Evolutionary conservation across 2,113 vertebrate species (phyloP), one percentile per base, ranked within the genome.

Genomic region (Platysternon megacephalum): DNA sequence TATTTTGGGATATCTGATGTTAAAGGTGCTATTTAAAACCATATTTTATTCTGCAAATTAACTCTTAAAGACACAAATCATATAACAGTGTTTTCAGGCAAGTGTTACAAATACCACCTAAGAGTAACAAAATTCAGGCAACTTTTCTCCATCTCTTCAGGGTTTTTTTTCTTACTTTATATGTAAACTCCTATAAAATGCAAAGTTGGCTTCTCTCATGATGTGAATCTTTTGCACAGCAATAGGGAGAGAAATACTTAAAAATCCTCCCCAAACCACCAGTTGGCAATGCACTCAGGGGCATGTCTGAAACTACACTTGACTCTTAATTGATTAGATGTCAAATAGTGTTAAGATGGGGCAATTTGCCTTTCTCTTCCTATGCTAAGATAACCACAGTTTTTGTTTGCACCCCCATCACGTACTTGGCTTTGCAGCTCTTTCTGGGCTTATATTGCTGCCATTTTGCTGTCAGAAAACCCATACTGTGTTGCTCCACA

Each of bases 341-440:
- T 58, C 28, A 5, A 72, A 56, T 72, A 11, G 32, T 1, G 29
- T 42, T 2, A 6, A 3, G 12, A 83, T 65, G 85, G 78, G 72
- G 84, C 84, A 82, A 22, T 13, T 61, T 88, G 58, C 65, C 61
- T 26, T 32, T 35, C 35, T 51, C 46, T 39, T 22, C 39, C 11
- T 9, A 3, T 22, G 19, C 19, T 39, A 76, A 53, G 48, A 26
- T 17, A 42, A 19, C 52, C 79, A 55, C 74, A 42, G 14, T 11
- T 82, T 85, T 55, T 49, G 46, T 61, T 35, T 65, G 46, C 56
- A n/a, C 6, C 12, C 3, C 39, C 11, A 24, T 46, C 35, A 72
- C 14, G 42, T 11, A 32, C 4, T 35, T 39, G 3, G 1, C 4
- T 4, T 49, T 17, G 0, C 0, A 2, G 1, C 44, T 87, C 26